Conservation (phyloP, 2,797 vertebrate species). For the Catostomus latipinnis region DNA sequence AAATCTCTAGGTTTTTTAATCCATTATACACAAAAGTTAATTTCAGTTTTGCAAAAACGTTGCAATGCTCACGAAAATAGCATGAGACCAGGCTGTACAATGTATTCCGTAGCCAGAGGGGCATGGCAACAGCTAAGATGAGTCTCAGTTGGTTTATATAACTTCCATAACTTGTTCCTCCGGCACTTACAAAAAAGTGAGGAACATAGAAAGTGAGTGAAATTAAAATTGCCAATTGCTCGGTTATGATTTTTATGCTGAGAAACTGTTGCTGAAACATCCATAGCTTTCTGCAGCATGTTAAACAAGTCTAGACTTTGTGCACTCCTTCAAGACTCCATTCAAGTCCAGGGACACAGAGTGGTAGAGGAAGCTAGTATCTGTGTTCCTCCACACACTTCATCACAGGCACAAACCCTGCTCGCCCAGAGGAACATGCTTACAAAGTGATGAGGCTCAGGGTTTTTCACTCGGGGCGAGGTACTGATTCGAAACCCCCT, state of each 20-base stretch:
- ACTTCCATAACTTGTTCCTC: background rate
- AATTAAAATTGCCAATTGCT: background rate
- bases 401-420: conserved; percentile 70
- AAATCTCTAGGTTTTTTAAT: no score
- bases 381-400: conserved; percentile 53
- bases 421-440: conserved; percentile 80
- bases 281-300: conserved; percentile 75
- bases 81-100: no score
- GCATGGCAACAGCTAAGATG: no score
- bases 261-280: conserved; percentile 72
- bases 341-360: conserved; percentile 59
- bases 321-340: conserved; percentile 35
- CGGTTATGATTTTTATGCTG: conserved; percentile 20
- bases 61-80: no score
- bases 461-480: conserved; percentile 81
- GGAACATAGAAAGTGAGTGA: background rate
- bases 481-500: conserved; percentile 80
- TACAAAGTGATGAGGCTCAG: conserved; percentile 82
- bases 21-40: no score
- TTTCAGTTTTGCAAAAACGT: no score
- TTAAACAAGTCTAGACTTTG: conserved; percentile 76
- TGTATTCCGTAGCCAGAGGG: no score
- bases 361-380: conserved; percentile 34
- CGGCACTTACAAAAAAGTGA: background rate
- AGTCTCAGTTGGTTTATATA: background rate